These are phyloP conservation scores for Syngnathus rostellatus DNA, from an alignment of 2,797 vertebrate species.

Conservation along the genomic window DNA sequence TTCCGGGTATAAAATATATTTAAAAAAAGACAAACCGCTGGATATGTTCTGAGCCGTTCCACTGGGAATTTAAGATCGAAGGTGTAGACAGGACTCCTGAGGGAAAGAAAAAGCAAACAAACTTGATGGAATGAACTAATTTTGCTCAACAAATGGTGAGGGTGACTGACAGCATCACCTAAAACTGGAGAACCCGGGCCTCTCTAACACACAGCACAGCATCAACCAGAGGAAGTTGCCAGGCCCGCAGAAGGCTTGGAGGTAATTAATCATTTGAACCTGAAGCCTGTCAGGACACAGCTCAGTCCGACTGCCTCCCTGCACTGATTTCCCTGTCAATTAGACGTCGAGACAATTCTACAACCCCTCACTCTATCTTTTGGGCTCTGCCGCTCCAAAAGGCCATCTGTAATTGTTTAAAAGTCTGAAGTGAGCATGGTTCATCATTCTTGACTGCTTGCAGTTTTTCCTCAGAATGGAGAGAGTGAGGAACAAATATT, in stretches of 20 bases:
- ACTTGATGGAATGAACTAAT: constrained; percentile 20
- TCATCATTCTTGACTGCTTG: constrained; percentile 39
- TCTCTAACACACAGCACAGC: constrained; percentile 52
- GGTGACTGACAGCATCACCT: constrained; percentile 72
- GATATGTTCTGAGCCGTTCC: neutral
- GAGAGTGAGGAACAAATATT: constrained; percentile 16
- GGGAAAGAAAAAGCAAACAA: neutral
- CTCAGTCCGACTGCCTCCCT: constrained; percentile 64
- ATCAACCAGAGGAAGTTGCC: constrained; percentile 82
- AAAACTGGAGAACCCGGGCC: constrained; percentile 49
- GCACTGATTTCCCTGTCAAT: constrained; percentile 85
- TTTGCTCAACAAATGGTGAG: constrained; percentile 56
- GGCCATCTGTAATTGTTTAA: constrained; percentile 66
- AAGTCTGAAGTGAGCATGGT: constrained; percentile 38
- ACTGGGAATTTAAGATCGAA: neutral
- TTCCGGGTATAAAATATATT: neutral
- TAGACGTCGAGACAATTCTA: constrained; percentile 65
- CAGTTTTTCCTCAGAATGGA: constrained; percentile 33
- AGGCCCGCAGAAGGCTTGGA: constrained; percentile 67
- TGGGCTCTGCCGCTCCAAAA: constrained; percentile 28
- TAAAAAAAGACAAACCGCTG: neutral
- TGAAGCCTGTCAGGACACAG: constrained; percentile 86
- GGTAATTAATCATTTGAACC: constrained; percentile 94
- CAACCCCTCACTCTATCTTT: constrained; percentile 50
- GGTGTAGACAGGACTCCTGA: neutral